These are phyloP conservation scores for Ephydatia muelleri DNA, from an alignment of 37 sponge, comb jelly and placozoan genomes.

Conservation along the genomic window DNA sequence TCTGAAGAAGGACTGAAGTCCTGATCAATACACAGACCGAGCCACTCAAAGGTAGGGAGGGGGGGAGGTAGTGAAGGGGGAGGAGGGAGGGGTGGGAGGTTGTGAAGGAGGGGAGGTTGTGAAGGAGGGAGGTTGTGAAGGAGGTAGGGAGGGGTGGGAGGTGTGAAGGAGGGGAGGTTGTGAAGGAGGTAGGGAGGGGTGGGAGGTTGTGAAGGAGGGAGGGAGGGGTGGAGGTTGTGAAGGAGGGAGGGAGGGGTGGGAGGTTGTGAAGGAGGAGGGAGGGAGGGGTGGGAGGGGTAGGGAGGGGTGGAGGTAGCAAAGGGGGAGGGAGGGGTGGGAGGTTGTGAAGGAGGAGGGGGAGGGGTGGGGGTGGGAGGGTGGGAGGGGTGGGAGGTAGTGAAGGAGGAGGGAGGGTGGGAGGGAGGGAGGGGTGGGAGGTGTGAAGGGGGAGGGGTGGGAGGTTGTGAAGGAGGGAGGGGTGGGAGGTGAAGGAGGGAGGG, in stretches of 20 bases:
- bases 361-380: background rate
- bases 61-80: background rate
- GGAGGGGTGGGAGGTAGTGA: background rate
- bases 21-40: background rate
- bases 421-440: background rate
- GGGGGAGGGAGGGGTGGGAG: background rate
- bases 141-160: too few species aligned
- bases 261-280: background rate
- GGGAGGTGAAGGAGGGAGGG: background rate
- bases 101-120: background rate
- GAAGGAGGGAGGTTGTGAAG: too few species aligned
- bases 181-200: too few species aligned
- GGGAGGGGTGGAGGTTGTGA: too few species aligned
- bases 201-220: too few species aligned
- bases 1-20: background rate
- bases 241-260: background rate
- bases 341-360: background rate
- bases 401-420: background rate
- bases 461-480: background rate
- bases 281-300: background rate
- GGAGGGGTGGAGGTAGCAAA: background rate
- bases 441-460: background rate
- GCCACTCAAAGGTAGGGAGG: background rate
- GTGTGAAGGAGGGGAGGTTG: too few species aligned
- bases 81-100: background rate